A percentile compares a stretch with the other conserved stretches of the same genome.
phyloP scores from a whole-genome alignment of 30 jellyfish, hydroid and myxozoan species.

The Aurelia sp. region DNA sequence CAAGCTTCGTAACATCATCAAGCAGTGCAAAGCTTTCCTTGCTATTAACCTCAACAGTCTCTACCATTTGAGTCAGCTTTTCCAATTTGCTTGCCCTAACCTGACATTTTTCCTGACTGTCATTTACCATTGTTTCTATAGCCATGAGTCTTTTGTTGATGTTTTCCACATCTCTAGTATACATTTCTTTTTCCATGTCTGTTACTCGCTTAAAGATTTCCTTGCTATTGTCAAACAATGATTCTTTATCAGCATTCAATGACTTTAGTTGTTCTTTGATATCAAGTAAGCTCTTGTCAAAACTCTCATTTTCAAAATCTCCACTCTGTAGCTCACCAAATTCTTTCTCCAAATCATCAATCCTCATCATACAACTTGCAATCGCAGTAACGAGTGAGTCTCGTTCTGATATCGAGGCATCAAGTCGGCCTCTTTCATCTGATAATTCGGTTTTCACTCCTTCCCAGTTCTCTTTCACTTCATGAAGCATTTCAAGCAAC shows the following conservation, averaged over 20 bases:
- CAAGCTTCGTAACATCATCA: not conserved
- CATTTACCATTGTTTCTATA: not conserved
- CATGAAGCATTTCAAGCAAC: not conserved
- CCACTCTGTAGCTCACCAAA: not conserved
- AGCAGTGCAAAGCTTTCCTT: constrained; percentile 1
- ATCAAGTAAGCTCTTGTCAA: not conserved
- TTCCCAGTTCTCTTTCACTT: constrained; percentile 35
- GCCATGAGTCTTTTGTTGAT: not conserved
- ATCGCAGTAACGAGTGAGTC: constrained; percentile 28
- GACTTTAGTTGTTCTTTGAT: constrained; percentile 4
- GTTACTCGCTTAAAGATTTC: constrained; percentile 20
- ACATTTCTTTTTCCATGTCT: constrained; percentile 27
- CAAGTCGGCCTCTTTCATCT: constrained; percentile 37
- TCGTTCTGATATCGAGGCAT: constrained; percentile 62
- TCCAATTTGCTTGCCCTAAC: not conserved
- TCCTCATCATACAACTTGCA: constrained; percentile 32
- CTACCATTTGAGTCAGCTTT: not conserved
- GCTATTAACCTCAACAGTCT: not conserved
- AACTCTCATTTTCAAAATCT: not conserved
- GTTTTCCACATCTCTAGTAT: not conserved
- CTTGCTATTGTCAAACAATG: not conserved
- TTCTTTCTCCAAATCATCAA: constrained; percentile 32
- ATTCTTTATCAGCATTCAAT: constrained; percentile 33
- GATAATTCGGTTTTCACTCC: constrained; percentile 39
- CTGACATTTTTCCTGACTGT: not conserved